Conservation (phyloP, 1,140 invertebrate genomes). For the Drosophila saltans region DNA sequence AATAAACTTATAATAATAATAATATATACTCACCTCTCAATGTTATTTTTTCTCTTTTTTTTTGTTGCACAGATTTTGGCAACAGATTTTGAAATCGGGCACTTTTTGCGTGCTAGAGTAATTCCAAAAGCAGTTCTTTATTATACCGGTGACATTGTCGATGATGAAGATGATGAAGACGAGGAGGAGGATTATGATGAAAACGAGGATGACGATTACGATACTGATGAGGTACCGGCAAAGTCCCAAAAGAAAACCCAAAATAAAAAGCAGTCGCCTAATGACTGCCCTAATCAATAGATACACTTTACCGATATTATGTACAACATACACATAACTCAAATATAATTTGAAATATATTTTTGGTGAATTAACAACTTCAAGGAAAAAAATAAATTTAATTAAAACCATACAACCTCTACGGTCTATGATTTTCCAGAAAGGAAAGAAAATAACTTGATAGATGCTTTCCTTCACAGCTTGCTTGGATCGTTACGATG, state of each 20-base stretch:
- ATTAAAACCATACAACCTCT: neutral
- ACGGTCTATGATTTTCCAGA: no score
- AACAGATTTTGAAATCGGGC: conserved; percentile 98
- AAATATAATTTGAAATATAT: conserved; percentile 76
- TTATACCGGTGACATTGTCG: conserved; percentile 93
- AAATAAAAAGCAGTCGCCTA: conserved; percentile 74
- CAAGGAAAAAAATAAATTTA: conserved; percentile 23
- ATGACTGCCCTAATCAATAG: conserved; percentile 80
- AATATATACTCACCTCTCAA: neutral
- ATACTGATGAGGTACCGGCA: conserved; percentile 75
- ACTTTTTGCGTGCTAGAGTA: conserved; percentile 96
- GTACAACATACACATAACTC: conserved; percentile 67
- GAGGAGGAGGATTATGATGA: conserved; percentile 70
- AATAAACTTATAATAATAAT: neutral
- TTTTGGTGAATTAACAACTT: conserved; percentile 71
- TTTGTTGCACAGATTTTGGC: conserved; percentile 87
- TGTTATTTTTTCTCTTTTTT: conserved; percentile 3
- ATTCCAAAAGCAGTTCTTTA: conserved; percentile 96
- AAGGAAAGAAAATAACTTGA: neutral
- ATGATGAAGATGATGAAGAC: conserved; percentile 90
- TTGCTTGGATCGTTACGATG: no score
- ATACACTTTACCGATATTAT: conserved; percentile 19
- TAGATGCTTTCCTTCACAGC: no score
- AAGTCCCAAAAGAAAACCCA: conserved; percentile 54
- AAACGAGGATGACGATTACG: conserved; percentile 83